Evolutionary conservation across 1,140 invertebrate species (phyloP), one percentile per base, ranked within the genome.

Genomic region (Matsumurasca onukii): DNA sequence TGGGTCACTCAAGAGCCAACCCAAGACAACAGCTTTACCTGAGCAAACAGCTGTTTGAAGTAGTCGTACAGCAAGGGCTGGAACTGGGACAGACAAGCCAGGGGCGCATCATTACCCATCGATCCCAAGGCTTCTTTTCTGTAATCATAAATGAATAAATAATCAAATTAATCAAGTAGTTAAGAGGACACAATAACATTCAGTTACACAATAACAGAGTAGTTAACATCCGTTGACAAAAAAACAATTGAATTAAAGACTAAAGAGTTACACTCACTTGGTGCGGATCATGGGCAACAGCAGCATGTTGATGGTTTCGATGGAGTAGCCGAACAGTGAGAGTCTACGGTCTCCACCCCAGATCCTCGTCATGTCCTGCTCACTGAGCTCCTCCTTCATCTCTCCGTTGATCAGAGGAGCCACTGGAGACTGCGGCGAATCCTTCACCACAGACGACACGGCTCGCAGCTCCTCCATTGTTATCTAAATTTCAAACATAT

Each of bases 31-130:
- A n/a, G 67, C 30, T 30, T 61, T 79, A 86, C 84, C 85, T 99
- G 98, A 27, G 98, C 98, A 82, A 99, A 99, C n/a, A 99, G 83
- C 80, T 99, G 98, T 78, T 99, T 98, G 82, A 99, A 99, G 79
- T 99, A 99, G 73, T 97, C 94, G 79, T 98, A 99, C 0, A 94
- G 84, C 55, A 98, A 81, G 1, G 98, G 98, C 77, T 97, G 94
- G 81, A 95, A 98, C 74, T 89, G 83, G 2, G 97, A 99, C 9
- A 99, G 84, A 77, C 97, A 99, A 5, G 98, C 97, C 67, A 99
- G 80, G 0, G 98, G 97, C 0, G 95, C 93, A 82, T 99, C 98
- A 79, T 99, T 99, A 51, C 98, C 98, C 98, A 99, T 99, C 2
- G 96, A 98, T 31, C 98, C 98, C 15, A 99, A 82, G 3, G 97